A percentile compares a stretch with the other conserved stretches of the same genome.
Evolutionary conservation across 2,888 invertebrate genomes (phyloP).

Genomic region (Phorcus lineatus): DNA sequence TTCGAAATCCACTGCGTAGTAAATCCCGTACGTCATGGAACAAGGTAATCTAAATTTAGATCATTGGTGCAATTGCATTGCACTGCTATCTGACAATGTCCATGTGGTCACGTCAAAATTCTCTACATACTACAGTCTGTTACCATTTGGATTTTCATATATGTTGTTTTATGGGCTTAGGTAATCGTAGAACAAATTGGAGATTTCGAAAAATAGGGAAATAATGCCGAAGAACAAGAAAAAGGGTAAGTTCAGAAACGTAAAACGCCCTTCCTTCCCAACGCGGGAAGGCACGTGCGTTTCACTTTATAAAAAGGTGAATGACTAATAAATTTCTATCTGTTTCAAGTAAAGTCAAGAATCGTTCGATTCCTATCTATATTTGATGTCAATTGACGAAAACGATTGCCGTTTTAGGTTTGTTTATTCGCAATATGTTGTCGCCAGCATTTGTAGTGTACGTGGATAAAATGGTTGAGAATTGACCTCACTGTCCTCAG

Average conservation of each 20-base stretch:
- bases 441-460: not conserved
- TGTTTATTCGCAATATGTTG: too few relatives aligned
- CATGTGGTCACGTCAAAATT: conserved; percentile 55
- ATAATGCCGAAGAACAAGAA: conserved; percentile 68
- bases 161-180: conserved; percentile 60
- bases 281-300: conserved; percentile 25
- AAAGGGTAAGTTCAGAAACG: conserved; percentile 50
- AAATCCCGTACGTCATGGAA: not conserved
- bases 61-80: conserved; percentile 25
- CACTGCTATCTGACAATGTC: conserved; percentile 46
- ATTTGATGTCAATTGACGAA: not conserved
- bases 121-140: conserved; percentile 46
- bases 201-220: conserved; percentile 50
- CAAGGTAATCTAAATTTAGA: conserved; percentile 16
- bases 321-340: not conserved
- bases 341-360: not conserved
- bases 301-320: conserved; percentile 2
- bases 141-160: conserved; percentile 61
- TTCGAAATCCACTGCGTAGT: not conserved
- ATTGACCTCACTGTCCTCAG: not conserved
- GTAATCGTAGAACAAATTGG: conserved; percentile 55
- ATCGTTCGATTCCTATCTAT: not conserved
- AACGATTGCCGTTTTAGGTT: not conserved
- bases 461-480: not conserved
- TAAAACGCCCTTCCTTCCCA: not conserved